Conservation (phyloP, 1,140 invertebrate species). For the Samia ricini region DNA sequence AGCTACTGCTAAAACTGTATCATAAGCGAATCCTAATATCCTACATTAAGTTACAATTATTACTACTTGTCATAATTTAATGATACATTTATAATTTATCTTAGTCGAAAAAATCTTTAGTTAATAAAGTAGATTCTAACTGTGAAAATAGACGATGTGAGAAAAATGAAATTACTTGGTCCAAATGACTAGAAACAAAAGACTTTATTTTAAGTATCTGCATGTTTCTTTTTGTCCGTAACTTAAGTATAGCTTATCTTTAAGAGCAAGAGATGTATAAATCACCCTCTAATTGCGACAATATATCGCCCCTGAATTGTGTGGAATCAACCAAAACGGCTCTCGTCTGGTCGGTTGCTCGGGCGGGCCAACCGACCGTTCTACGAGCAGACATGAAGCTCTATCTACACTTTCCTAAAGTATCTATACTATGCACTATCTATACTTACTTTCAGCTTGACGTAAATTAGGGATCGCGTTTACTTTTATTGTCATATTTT, state of each 20-base stretch:
- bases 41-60: too few relatives aligned
- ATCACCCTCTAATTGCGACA: conserved; percentile 61
- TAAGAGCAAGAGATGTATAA: conserved; percentile 1
- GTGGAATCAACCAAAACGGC: conserved; percentile 59
- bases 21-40: too few relatives aligned
- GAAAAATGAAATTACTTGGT: neutral
- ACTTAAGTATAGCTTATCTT: neutral
- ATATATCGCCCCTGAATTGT: conserved; percentile 57
- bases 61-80: too few relatives aligned
- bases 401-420: neutral
- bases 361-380: conserved; percentile 23
- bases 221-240: neutral
- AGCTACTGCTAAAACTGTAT: too few relatives aligned
- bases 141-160: too few relatives aligned
- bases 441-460: too few relatives aligned
- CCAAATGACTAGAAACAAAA: neutral
- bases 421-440: too few relatives aligned
- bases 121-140: too few relatives aligned
- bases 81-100: too few relatives aligned
- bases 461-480: neutral
- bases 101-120: too few relatives aligned
- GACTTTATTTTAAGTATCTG: neutral
- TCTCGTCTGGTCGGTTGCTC: conserved; percentile 30
- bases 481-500: neutral
- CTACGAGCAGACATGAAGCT: neutral